Conservation (phyloP, 2,797 vertebrate species). For the Iguana delicatissima region DNA sequence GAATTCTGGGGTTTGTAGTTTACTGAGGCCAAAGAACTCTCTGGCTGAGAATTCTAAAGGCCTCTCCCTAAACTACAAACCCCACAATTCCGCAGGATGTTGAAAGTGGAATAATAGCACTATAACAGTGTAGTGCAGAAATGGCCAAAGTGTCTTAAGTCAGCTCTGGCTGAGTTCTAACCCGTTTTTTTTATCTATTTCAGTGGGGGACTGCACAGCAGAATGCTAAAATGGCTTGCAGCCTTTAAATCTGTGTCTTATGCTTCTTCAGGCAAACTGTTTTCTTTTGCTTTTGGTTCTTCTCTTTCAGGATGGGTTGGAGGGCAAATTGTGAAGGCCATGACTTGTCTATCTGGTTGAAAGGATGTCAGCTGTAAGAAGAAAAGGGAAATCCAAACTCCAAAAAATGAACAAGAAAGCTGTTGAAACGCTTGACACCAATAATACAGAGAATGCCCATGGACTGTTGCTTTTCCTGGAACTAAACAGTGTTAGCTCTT, state of each 20-base stretch:
- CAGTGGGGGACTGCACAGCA: not conserved
- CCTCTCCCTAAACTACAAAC: too few relatives aligned
- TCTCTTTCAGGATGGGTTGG: constrained; percentile 33
- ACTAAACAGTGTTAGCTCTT: not conserved
- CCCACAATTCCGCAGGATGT: too few relatives aligned
- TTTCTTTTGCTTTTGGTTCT: not conserved
- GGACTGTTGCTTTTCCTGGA: not conserved
- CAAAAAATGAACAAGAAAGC: not conserved
- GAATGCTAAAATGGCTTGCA: not conserved
- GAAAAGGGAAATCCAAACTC: not conserved
- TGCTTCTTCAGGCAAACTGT: not conserved
- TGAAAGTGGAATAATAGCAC: too few relatives aligned
- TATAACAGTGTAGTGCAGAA: too few relatives aligned
- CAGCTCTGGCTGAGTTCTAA: not conserved
- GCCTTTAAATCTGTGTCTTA: too few relatives aligned
- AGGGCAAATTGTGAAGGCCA: constrained; percentile 38
- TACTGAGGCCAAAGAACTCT: too few relatives aligned
- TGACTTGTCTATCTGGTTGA: constrained; percentile 11
- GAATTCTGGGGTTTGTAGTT: too few relatives aligned
- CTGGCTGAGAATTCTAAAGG: too few relatives aligned
- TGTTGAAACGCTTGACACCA: not conserved
- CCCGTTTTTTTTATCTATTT: not conserved
- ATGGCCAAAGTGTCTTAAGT: not conserved
- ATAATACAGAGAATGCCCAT: not conserved
- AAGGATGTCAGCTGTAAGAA: constrained; percentile 21